These are phyloP conservation scores for Drosophila ogumai DNA, from an alignment of 1,140 invertebrate species.

Conservation along the genomic window DNA sequence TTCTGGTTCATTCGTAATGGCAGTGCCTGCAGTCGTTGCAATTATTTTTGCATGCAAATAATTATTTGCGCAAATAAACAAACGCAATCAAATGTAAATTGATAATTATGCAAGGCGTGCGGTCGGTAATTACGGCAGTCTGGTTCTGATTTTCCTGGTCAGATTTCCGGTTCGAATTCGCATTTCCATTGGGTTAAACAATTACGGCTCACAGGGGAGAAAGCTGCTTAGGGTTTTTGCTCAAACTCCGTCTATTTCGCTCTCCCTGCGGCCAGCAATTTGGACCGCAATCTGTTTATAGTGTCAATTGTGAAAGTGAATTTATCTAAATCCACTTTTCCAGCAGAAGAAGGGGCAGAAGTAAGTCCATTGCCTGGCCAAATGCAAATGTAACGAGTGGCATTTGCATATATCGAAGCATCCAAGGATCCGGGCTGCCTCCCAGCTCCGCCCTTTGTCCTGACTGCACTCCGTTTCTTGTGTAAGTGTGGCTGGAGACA, in stretches of 20 bases:
- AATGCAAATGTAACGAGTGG: constrained; percentile 69
- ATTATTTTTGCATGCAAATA: constrained; percentile 41
- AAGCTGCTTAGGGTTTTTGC: constrained; percentile 15
- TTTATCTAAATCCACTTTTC: constrained; percentile 72
- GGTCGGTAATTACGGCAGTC: constrained; percentile 40
- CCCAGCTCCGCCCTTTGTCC: neutral
- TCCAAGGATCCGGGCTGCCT: constrained; percentile 4
- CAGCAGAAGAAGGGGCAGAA: constrained; percentile 11
- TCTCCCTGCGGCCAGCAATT: constrained; percentile 56
- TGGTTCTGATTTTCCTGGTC: constrained; percentile 21
- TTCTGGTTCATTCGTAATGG: neutral
- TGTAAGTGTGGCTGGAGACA: constrained; percentile 39
- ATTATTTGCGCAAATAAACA: constrained; percentile 54
- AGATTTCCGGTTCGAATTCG: neutral
- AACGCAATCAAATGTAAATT: constrained; percentile 46
- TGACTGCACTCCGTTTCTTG: constrained; percentile 3
- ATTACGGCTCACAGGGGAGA: neutral
- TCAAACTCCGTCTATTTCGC: constrained; percentile 29
- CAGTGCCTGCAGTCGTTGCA: constrained; percentile 13
- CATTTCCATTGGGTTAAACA: neutral
- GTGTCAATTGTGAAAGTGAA: constrained; percentile 80
- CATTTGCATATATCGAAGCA: constrained; percentile 71
- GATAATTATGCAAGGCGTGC: constrained; percentile 50
- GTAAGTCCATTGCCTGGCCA: constrained; percentile 46
- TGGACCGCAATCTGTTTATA: constrained; percentile 76